These are phyloP conservation scores for Montifringilla adamsi DNA, from an alignment of 2,113 vertebrate genomes.

Conservation along the genomic window DNA sequence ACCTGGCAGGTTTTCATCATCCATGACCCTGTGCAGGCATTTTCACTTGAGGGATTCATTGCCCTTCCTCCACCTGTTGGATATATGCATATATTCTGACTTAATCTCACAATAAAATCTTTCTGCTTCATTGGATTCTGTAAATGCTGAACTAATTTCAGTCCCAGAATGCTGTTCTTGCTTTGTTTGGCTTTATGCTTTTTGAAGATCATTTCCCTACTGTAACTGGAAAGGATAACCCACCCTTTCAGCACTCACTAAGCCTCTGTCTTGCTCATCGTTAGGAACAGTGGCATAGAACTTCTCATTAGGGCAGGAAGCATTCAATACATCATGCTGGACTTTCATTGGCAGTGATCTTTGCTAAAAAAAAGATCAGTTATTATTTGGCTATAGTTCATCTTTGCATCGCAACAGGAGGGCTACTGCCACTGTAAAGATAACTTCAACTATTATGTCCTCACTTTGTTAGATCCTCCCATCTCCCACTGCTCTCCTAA, in stretches of 20 bases:
- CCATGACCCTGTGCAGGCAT: not conserved
- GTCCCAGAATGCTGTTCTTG: not conserved
- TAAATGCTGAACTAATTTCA: conserved; percentile 18
- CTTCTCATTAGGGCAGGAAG: conserved; percentile 42
- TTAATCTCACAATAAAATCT: not conserved
- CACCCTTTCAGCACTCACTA: not conserved
- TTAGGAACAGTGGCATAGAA: conserved; percentile 11
- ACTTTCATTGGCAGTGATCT: conserved; percentile 34
- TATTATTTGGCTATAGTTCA: conserved; percentile 43
- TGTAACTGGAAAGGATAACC: not conserved
- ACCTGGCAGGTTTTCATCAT: not conserved
- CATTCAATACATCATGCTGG: conserved; percentile 23
- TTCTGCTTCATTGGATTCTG: not conserved
- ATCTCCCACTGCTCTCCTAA: conserved; percentile 12
- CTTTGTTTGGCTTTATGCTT: conserved; percentile 3
- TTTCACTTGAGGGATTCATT: not conserved
- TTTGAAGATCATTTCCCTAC: conserved; percentile 10
- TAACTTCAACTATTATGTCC: conserved; percentile 3
- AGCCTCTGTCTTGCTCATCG: not conserved
- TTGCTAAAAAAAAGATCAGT: conserved; percentile 8
- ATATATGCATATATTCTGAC: not conserved
- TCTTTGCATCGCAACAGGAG: conserved; percentile 25
- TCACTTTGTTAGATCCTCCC: conserved; percentile 3
- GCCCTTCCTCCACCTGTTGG: not conserved
- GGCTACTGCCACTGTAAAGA: not conserved